These are phyloP conservation scores for Scomber scombrus DNA, from an alignment of 2,113 vertebrate species.

Conservation along the genomic window DNA sequence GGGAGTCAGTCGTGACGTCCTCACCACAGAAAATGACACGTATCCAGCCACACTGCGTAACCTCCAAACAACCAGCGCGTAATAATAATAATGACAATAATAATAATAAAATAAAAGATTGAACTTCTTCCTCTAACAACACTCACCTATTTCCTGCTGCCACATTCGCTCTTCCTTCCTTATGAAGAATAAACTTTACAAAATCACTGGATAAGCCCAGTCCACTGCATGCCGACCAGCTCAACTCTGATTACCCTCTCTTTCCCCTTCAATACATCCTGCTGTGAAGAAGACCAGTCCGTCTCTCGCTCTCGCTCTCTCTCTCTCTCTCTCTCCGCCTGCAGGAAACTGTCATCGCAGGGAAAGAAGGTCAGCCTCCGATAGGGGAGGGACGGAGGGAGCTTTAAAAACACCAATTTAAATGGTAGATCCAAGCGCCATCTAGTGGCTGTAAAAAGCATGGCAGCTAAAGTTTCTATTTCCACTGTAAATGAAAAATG, in stretches of 20 bases:
- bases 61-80: neutral
- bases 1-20: constrained; percentile 62
- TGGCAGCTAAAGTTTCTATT: too few relatives aligned
- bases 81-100: neutral
- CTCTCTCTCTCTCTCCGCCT: constrained; percentile 12
- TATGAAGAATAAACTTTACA: neutral
- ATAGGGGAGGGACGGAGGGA: constrained; percentile 31
- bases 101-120: neutral
- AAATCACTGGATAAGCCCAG: constrained; percentile 18
- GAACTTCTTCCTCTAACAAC: constrained; percentile 43
- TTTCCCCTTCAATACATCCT: constrained; percentile 27
- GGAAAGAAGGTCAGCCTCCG: constrained; percentile 65
- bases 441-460: constrained; percentile 42
- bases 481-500: too few relatives aligned
- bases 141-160: constrained; percentile 56
- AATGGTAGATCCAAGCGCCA: constrained; percentile 43
- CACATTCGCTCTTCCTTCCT: constrained; percentile 32
- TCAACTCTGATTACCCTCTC: constrained; percentile 22
- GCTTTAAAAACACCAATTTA: neutral
- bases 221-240: constrained; percentile 58
- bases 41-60: constrained; percentile 50
- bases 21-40: constrained; percentile 67
- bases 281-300: constrained; percentile 36
- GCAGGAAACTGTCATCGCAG: constrained; percentile 81
- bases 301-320: neutral